phyloP scores from a whole-genome alignment of 2,113 vertebrate species.

The Dryoscopus gambensis region DNA sequence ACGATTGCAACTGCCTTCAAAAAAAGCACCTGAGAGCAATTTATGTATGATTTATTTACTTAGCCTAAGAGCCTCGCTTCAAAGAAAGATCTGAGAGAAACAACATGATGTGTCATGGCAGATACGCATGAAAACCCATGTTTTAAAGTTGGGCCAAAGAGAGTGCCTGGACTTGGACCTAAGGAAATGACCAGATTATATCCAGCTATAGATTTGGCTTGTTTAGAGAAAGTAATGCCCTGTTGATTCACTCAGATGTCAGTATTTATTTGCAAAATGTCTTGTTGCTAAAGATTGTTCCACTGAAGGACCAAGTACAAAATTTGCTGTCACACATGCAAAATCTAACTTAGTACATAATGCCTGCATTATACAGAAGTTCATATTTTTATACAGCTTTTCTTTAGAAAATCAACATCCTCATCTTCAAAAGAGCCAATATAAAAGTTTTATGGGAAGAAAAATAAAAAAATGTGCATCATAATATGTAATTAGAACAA shows the following conservation, averaged over 20 bases:
- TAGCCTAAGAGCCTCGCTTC: background rate
- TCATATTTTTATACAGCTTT: background rate
- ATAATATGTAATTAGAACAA: constrained; percentile 15
- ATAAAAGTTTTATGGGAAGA: background rate
- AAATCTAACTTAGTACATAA: background rate
- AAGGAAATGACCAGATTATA: background rate
- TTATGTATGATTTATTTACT: background rate
- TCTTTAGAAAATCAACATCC: background rate
- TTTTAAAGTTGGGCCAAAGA: background rate
- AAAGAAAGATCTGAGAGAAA: background rate
- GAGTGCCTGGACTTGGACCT: background rate
- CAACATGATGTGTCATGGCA: background rate
- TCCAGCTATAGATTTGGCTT: background rate
- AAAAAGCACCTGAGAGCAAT: background rate
- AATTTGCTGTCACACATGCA: background rate
- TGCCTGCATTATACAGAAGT: background rate
- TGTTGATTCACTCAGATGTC: background rate
- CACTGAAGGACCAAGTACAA: background rate
- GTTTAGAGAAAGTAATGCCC: background rate
- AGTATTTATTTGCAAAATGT: background rate
- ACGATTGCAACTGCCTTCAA: background rate
- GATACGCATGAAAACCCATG: background rate
- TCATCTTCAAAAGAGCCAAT: background rate
- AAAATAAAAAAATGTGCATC: background rate
- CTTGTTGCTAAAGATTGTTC: background rate